Evolutionary conservation across 2,888 invertebrate genomes (phyloP), one percentile per base, ranked within the genome.

Genomic region (Limnephilus auricula): DNA sequence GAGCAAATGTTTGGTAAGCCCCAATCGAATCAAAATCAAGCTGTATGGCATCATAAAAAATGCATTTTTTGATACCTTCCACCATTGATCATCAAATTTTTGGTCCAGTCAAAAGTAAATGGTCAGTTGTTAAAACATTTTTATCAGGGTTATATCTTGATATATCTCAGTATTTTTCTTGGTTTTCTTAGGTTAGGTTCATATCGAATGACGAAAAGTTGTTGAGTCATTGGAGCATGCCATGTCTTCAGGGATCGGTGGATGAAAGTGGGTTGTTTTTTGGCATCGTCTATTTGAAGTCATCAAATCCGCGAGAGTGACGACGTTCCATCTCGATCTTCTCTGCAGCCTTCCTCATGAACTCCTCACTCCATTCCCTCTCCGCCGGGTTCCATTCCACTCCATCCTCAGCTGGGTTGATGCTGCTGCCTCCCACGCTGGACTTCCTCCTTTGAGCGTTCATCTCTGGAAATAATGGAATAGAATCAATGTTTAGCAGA

Each of bases 301-400:
- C 86, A 34, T 90, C 90, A 65, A 90, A 90, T 31, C 90, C 90
- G n/a, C 90, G 78, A 10, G 90, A 90, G 31, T 87, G 87, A 50
- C 90, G 90, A 15, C 90, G 90, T 25, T 90, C 87, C 90, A 45
- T 96, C 94, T 98, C 97, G 94, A 98, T 97, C 93, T 97, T 97
- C 31, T 96, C 95, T 0, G 97, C 97, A 0, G 97, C 97, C 94
- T 97, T 97, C 93, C 96, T 96, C 5, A 98, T 96, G 94, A 97
- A 97, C 94, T 98, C 97, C 92, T 97, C 97, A 0, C 97, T 96
- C 97, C 97, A 98, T 93, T 97, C 95, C 93, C 96, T 97, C 89
- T 95, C 95, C 0, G 91, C 92, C 9, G 95, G 94, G 0, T 94
- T 93, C 9, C 94, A 95, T 0, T 93, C 94, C 0, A 93, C 92